These are phyloP conservation scores for Oeneis ivallda DNA, from an alignment of 2,888 invertebrate genomes.

Conservation along the genomic window DNA sequence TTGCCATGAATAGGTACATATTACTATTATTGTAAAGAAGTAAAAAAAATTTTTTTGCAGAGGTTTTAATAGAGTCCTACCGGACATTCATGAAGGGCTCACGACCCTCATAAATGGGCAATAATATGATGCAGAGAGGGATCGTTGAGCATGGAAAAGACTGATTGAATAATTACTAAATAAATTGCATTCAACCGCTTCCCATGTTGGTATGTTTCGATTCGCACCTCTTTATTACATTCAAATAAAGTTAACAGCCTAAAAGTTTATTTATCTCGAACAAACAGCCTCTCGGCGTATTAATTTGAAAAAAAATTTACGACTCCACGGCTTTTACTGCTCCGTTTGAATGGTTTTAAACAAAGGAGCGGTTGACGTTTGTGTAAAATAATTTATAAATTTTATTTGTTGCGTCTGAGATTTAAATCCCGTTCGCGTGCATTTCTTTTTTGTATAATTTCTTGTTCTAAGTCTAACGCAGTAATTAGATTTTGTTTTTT, in stretches of 20 bases:
- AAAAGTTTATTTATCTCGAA: conserved; percentile 6
- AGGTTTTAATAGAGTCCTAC: neutral
- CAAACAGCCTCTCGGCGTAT: conserved; percentile 1
- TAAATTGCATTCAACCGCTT: conserved; percentile 8
- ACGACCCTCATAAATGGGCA: neutral
- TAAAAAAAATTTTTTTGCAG: too few species aligned
- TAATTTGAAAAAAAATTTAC: conserved; percentile 4
- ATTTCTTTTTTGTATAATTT: too few species aligned
- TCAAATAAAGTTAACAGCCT: neutral
- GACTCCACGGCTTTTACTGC: conserved; percentile 8
- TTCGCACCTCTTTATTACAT: conserved; percentile 11
- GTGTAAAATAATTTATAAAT: conserved; percentile 12
- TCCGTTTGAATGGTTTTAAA: neutral
- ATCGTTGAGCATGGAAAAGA: neutral
- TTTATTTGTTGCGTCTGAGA: neutral
- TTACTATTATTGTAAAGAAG: too few species aligned
- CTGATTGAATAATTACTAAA: neutral
- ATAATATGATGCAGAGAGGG: neutral
- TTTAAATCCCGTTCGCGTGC: neutral
- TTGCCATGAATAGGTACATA: too few species aligned
- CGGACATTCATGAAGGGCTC: neutral
- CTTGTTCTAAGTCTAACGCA: too few species aligned
- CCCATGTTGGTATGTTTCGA: neutral
- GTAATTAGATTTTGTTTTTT: too few species aligned
- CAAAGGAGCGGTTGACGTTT: conserved; percentile 3